Conservation (phyloP, 2,113 vertebrate genomes). For the Nettapus auritus region DNA sequence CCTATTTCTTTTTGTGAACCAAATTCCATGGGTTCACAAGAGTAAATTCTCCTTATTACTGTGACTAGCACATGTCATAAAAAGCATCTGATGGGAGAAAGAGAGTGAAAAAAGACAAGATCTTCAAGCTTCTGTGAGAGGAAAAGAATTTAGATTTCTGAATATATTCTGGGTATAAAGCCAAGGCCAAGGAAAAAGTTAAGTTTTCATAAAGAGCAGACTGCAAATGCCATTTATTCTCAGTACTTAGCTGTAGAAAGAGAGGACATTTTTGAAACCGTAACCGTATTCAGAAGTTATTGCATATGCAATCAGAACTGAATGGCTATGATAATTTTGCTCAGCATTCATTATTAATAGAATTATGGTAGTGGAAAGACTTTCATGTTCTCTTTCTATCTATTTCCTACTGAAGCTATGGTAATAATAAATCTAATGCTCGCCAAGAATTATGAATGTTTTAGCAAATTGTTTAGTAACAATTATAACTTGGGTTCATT, state of each 20-base stretch:
- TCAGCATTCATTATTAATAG: neutral
- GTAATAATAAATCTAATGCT: neutral
- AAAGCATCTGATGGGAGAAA: neutral
- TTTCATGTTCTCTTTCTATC: neutral
- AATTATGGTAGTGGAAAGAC: neutral
- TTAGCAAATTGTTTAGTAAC: neutral
- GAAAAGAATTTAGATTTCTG: neutral
- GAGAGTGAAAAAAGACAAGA: neutral
- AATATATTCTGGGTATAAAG: neutral
- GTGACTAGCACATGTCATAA: neutral
- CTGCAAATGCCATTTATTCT: neutral
- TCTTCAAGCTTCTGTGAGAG: neutral
- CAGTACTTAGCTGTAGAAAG: neutral
- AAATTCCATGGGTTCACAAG: neutral
- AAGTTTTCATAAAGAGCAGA: neutral
- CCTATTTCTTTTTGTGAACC: neutral
- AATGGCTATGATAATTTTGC: neutral
- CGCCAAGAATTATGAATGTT: neutral
- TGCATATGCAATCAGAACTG: neutral
- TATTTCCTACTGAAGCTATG: neutral
- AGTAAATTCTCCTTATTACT: neutral
- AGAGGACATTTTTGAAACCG: neutral
- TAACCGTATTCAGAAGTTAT: neutral
- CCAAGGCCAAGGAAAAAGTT: neutral
- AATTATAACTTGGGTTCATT: neutral